These are phyloP conservation scores for Linnaemya tessellans DNA, from an alignment of 2,888 invertebrate species.

Conservation along the genomic window DNA sequence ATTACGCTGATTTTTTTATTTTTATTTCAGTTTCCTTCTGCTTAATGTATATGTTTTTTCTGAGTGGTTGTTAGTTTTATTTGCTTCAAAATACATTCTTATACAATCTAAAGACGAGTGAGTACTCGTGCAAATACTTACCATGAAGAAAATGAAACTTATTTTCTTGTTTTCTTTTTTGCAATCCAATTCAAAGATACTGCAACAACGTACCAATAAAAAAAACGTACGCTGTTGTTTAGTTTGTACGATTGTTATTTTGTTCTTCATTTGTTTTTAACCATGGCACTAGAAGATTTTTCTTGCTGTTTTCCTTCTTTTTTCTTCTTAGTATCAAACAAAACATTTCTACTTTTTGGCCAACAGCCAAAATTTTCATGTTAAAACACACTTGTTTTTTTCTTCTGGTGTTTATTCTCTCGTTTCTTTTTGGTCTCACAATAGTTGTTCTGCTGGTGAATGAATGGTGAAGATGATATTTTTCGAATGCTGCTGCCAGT, in stretches of 20 bases:
- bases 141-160: constrained; percentile 42
- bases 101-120: constrained; percentile 1
- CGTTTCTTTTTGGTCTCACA: constrained; percentile 50
- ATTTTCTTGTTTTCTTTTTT: constrained; percentile 30
- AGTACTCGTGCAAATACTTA: constrained; percentile 25
- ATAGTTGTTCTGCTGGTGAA: constrained; percentile 54
- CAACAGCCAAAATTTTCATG: constrained; percentile 66
- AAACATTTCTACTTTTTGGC: constrained; percentile 67
- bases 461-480: constrained; percentile 54
- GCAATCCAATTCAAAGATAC: constrained; percentile 44
- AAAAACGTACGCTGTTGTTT: constrained; percentile 26
- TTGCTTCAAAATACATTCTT: constrained; percentile 31
- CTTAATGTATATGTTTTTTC: constrained; percentile 23
- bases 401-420: constrained; percentile 10
- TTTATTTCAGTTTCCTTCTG: constrained; percentile 6
- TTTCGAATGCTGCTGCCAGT: constrained; percentile 46
- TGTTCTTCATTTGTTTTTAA: constrained; percentile 60
- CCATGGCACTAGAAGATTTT: constrained; percentile 64
- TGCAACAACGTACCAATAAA: constrained; percentile 39
- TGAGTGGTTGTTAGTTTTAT: constrained; percentile 47
- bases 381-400: constrained; percentile 64
- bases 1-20: constrained; percentile 13
- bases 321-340: constrained; percentile 56
- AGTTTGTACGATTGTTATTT: constrained; percentile 45
- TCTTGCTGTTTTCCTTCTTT: constrained; percentile 1